Percentiles rank a stretch among this genome's conserved stretches.
Conservation (phyloP, 2,888 invertebrate genomes). For the Cryptocephalus moraei region DNA sequence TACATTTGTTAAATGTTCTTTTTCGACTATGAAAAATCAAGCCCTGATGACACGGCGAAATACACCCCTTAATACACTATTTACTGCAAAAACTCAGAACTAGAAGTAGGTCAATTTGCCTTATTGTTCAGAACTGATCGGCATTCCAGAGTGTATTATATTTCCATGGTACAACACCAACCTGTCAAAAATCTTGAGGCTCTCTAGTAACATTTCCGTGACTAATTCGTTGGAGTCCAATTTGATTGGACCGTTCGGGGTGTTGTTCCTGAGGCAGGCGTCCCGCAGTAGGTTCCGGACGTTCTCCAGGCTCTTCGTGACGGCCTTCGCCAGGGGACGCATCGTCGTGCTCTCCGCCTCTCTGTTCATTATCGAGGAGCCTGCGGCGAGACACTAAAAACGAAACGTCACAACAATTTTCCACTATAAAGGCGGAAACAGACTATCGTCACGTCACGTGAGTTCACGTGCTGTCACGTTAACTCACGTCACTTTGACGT, state of each 20-base stretch:
- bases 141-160: too few species aligned
- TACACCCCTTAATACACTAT: too few species aligned
- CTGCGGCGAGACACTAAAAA: constrained; percentile 90
- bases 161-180: too few species aligned
- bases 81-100: too few species aligned
- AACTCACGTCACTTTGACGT: too few species aligned
- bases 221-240: constrained; percentile 50
- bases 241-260: constrained; percentile 46
- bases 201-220: constrained; percentile 68
- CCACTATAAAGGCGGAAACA: not conserved
- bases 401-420: constrained; percentile 4
- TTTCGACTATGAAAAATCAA: too few species aligned
- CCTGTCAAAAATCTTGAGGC: constrained; percentile 81
- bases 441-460: too few species aligned
- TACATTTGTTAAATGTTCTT: too few species aligned
- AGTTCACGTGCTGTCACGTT: too few species aligned
- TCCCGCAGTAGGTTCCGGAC: constrained; percentile 84
- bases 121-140: too few species aligned
- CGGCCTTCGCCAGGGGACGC: constrained; percentile 91
- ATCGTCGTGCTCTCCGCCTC: constrained; percentile 92
- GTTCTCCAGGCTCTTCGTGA: constrained; percentile 92
- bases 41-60: too few species aligned
- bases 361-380: constrained; percentile 95
- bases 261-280: constrained; percentile 63
- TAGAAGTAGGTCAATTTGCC: too few species aligned